Base-by-base conservation (phyloP, 2,888 invertebrate species). In the Mamestra brassicae region DNA sequence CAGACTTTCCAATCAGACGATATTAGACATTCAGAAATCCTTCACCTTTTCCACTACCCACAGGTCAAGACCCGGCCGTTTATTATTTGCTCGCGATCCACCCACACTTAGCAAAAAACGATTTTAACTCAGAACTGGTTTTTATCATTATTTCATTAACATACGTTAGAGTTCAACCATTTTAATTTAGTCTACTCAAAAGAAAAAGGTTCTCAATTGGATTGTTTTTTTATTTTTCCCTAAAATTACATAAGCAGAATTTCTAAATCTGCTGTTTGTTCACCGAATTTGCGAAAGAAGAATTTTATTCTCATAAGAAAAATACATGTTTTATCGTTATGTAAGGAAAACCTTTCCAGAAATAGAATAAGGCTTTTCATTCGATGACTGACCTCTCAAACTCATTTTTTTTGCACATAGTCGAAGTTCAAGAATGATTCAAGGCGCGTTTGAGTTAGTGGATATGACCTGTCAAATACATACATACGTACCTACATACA, bases 1-100 rank as follows among this genome's bases (percentile, higher is more conserved):
- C 11, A 47, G 47, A 26, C 38, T 26, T 69, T 36, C 15, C 5
- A 34, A 38, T 38, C 36, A 38, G 5, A 26, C 26, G 52, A 42
- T 17, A 26, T 76, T 38, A 50, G 11, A 45, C 17, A 42, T 45
- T 55, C 76, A 55, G 17, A 34, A 55, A 63, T 52, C 55, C 69
- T 76, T 76, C 62, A 76, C 55, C 77, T 77, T 57, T 70, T 0
- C 26, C 5, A 64, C 52, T 10, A 45, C 64, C 64, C 73, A 65
- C 72, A 11, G 45, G 26, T 68, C 57, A 38, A 70, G 26, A 11
- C 47, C 17, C n/a, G n/a, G 42, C 26, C 60, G 65, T 26, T 26
- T 26, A 47, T 58, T 58, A 63, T 60, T 64, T 60, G 34, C 5
- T 11, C 6, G 6, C 17, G 6, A 63, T 38, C 52, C 8, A 55